These are phyloP conservation scores for Lates japonicus DNA, from an alignment of 2,797 vertebrate species.

Conservation along the genomic window DNA sequence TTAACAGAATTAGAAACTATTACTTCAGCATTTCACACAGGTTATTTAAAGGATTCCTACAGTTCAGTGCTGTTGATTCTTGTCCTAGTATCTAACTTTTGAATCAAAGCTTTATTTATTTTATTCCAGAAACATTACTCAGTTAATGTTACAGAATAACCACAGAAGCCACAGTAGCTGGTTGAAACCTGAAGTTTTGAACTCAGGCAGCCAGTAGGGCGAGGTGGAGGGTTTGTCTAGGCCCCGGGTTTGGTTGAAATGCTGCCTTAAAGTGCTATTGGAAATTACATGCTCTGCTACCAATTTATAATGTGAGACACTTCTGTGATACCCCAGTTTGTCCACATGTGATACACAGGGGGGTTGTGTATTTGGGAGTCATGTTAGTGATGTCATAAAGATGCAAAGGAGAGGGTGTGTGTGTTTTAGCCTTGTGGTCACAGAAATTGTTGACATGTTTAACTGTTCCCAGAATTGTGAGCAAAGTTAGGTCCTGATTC, in stretches of 20 bases:
- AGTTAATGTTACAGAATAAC: constrained; percentile 8
- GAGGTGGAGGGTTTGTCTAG: constrained; percentile 47
- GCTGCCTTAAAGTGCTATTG: constrained; percentile 54
- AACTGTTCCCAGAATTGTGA: neutral
- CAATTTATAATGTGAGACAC: neutral
- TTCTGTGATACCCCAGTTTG: neutral
- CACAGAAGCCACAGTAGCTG: neutral
- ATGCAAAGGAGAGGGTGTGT: neutral
- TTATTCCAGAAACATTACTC: constrained; percentile 7
- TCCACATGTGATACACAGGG: neutral
- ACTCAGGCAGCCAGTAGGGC: constrained; percentile 56
- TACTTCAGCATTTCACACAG: neutral
- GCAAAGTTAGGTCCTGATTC: neutral
- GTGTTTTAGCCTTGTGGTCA: neutral
- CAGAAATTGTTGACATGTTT: neutral
- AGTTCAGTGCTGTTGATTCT: neutral
- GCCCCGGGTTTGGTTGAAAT: constrained; percentile 45
- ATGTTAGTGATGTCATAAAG: neutral
- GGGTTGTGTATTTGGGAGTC: neutral
- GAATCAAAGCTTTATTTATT: neutral
- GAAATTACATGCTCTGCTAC: neutral
- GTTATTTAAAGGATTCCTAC: neutral
- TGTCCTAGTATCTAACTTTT: neutral
- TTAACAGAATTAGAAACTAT: constrained; percentile 21
- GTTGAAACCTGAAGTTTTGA: constrained; percentile 37